phyloP scores from a whole-genome alignment of 2,797 vertebrate species.

The Sarcoramphus papa region DNA sequence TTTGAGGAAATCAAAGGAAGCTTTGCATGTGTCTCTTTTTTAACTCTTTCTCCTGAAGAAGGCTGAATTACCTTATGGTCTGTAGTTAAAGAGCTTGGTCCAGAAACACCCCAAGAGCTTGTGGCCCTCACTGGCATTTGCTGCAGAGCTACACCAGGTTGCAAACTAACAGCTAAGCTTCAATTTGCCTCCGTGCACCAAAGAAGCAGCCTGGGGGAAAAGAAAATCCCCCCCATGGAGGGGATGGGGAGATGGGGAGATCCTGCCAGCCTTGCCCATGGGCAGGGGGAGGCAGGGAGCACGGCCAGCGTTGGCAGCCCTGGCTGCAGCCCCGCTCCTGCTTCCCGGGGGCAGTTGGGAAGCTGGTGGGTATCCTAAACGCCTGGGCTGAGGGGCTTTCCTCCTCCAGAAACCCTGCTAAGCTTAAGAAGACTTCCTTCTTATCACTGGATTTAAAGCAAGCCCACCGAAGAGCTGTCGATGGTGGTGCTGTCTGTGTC shows the following conservation, averaged over 20 bases:
- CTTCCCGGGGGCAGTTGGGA: background rate
- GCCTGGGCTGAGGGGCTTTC: background rate
- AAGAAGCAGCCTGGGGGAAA: background rate
- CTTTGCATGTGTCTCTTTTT: background rate
- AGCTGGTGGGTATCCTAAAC: background rate
- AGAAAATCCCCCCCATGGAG: background rate
- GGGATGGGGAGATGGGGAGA: background rate
- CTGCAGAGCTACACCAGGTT: background rate
- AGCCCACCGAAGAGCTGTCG: fast-evolving
- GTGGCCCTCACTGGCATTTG: background rate
- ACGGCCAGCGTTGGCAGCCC: background rate
- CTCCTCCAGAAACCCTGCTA: background rate
- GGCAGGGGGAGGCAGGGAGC: background rate
- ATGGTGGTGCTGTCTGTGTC: background rate
- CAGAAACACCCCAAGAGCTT: background rate
- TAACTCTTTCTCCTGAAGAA: background rate
- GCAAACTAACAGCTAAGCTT: background rate
- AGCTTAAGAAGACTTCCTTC: background rate
- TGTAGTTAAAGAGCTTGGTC: background rate
- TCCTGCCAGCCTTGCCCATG: background rate
- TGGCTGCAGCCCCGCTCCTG: background rate
- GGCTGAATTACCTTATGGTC: background rate
- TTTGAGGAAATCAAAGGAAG: background rate
- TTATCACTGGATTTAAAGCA: background rate
- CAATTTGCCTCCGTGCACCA: fast-evolving